These are phyloP conservation scores for Pentalonia nigronervosa DNA, from an alignment of 1,140 invertebrate species.

Conservation along the genomic window DNA sequence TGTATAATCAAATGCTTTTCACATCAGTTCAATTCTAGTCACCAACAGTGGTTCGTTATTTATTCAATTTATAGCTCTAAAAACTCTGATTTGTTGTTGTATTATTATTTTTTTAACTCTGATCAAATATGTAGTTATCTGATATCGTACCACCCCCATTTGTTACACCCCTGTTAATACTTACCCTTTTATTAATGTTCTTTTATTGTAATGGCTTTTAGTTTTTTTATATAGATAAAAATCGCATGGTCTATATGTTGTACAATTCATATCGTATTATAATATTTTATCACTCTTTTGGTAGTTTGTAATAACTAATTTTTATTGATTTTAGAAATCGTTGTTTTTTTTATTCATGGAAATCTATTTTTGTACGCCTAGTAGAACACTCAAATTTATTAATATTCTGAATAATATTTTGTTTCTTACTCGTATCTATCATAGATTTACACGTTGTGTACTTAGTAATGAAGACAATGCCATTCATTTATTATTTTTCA, in stretches of 20 bases:
- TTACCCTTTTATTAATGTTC: constrained; percentile 4
- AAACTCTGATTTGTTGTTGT: not conserved
- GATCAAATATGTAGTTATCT: not conserved
- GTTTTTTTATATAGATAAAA: not conserved
- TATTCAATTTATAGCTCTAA: constrained; percentile 1
- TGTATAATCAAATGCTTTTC: not conserved
- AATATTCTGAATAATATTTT: not conserved
- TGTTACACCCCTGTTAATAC: not conserved
- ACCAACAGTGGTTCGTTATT: not conserved
- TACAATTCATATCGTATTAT: not conserved
- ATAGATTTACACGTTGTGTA: not conserved
- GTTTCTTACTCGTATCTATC: not conserved
- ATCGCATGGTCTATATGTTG: not conserved
- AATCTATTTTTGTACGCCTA: not conserved
- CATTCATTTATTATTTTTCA: not conserved
- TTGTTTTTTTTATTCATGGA: not conserved
- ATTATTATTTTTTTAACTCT: not conserved
- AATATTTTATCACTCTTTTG: not conserved
- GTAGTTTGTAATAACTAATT: not conserved
- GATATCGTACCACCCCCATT: constrained; percentile 3
- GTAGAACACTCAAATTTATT: not conserved
- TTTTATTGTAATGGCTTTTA: constrained; percentile 1
- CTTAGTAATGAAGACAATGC: not conserved
- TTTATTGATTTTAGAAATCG: not conserved
- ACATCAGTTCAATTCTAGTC: not conserved